These are phyloP conservation scores for Drosophila cardini DNA, from an alignment of 1,140 invertebrate species.

Conservation along the genomic window DNA sequence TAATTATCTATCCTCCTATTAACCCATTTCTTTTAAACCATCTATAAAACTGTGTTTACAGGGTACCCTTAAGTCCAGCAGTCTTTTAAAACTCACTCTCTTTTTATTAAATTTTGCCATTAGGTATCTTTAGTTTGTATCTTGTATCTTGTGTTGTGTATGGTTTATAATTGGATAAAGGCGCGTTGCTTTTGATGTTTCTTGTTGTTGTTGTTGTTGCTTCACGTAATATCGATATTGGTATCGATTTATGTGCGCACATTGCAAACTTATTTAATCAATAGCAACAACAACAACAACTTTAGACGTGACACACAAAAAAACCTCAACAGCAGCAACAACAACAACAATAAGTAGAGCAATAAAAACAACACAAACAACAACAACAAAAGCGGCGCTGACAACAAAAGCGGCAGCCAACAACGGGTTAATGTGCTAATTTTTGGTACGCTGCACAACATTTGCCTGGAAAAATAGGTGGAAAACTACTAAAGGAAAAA, in stretches of 20 bases:
- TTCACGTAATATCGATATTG: slow-evolving; percentile 33
- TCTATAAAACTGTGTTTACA: not conserved
- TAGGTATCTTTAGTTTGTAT: slow-evolving; percentile 23
- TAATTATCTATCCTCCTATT: too few relatives aligned
- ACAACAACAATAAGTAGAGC: not conserved
- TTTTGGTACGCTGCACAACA: slow-evolving; percentile 58
- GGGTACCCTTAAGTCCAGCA: not conserved
- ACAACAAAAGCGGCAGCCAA: slow-evolving; percentile 33
- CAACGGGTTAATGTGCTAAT: slow-evolving; percentile 80
- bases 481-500: slow-evolving; percentile 25
- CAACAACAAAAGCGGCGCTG: slow-evolving; percentile 7
- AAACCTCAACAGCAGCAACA: slow-evolving; percentile 7
- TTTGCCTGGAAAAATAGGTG: slow-evolving; percentile 42
- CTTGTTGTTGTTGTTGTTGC: slow-evolving; percentile 26
- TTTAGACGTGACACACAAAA: slow-evolving; percentile 40
- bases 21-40: too few relatives aligned
- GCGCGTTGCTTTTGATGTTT: slow-evolving; percentile 43
- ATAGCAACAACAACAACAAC: slow-evolving; percentile 44
- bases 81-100: not conserved
- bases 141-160: slow-evolving; percentile 32
- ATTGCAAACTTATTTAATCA: slow-evolving; percentile 72
- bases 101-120: slow-evolving; percentile 10
- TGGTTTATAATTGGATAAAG: slow-evolving; percentile 66
- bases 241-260: slow-evolving; percentile 58
- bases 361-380: not conserved